Percentiles rank a stretch among this genome's conserved stretches.
phyloP scores from a whole-genome alignment of 2,797 vertebrate genomes.

The Gila robusta region DNA sequence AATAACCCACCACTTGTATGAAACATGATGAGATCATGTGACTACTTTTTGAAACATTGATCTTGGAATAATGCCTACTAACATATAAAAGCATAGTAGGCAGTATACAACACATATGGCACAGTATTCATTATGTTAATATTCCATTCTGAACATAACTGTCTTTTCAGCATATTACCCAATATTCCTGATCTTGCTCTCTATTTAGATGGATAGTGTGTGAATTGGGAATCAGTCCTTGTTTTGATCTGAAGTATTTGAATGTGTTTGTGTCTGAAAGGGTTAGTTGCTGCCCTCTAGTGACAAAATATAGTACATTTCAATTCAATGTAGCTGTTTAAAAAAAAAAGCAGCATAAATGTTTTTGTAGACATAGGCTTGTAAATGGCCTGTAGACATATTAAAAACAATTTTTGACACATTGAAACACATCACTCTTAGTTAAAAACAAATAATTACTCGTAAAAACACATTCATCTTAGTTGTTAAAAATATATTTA shows the following conservation, averaged over 20 bases:
- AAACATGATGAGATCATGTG: not conserved
- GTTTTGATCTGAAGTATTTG: not conserved
- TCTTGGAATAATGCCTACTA: not conserved
- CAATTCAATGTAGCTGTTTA: not conserved
- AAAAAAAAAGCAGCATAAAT: not conserved
- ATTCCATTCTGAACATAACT: not conserved
- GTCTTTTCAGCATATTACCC: not conserved
- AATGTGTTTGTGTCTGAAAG: constrained; percentile 23
- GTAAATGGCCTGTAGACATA: not conserved
- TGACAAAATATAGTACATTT: constrained; percentile 54
- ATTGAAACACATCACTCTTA: no score
- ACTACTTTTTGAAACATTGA: not conserved
- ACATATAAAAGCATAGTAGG: not conserved
- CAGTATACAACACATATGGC: not conserved
- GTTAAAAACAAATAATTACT: no score
- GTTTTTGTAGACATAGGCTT: not conserved
- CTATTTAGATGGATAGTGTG: not conserved
- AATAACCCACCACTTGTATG: not conserved
- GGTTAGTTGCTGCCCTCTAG: constrained; percentile 68
- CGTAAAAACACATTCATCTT: no score
- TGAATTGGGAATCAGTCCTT: not conserved
- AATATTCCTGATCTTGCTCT: not conserved
- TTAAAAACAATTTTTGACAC: no score
- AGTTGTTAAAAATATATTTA: not conserved
- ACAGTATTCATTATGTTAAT: not conserved